phyloP scores from a whole-genome alignment of 2,113 vertebrate species.

The Oncorhynchus kisutch region DNA sequence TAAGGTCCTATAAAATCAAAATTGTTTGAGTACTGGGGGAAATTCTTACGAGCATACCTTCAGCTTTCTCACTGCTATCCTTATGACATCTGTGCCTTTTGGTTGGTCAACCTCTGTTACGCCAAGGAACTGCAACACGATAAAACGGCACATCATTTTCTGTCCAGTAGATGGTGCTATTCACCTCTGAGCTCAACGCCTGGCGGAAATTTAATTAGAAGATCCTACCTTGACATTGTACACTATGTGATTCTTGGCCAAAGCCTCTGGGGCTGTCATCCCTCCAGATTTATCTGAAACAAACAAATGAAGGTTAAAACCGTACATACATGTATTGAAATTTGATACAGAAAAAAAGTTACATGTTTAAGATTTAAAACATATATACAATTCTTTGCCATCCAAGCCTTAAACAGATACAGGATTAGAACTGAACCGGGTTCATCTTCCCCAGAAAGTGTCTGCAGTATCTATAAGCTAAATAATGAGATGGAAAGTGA shows the following conservation, averaged over 20 bases:
- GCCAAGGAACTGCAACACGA: constrained; percentile 80
- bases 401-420: background rate
- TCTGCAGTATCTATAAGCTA: background rate
- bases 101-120: constrained; percentile 86
- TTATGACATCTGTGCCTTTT: constrained; percentile 87
- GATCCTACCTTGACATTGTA: constrained; percentile 42
- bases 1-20: background rate
- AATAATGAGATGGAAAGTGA: background rate
- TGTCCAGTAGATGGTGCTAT: constrained; percentile 2
- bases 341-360: background rate
- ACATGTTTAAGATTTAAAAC: background rate
- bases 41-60: constrained; percentile 71
- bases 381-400: background rate
- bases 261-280: constrained; percentile 26
- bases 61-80: constrained; percentile 85
- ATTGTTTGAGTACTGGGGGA: background rate
- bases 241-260: constrained; percentile 36
- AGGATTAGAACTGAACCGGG: background rate
- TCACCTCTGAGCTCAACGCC: background rate
- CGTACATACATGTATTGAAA: background rate
- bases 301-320: background rate
- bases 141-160: constrained; percentile 7
- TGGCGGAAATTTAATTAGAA: background rate
- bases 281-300: constrained; percentile 40
- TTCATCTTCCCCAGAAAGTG: background rate